A percentile compares a stretch with the other conserved stretches of the same genome.
phyloP scores from a whole-genome alignment of 2,113 vertebrate genomes.

The Sarotherodon lohbergeri region DNA sequence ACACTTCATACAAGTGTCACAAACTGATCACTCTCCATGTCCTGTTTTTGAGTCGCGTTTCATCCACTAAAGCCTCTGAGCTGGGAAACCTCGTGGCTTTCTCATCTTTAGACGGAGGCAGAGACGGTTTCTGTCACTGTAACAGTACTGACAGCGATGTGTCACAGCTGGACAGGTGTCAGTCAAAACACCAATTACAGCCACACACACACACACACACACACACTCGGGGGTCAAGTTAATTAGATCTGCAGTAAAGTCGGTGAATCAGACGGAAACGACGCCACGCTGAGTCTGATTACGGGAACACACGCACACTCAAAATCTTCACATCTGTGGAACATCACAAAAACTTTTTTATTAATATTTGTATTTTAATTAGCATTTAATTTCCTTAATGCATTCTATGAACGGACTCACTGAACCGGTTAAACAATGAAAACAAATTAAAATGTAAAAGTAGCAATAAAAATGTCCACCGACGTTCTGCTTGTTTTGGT shows the following conservation, averaged over 20 bases:
- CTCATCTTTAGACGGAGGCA: neutral
- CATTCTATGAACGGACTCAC: neutral
- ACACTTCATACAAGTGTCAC: neutral
- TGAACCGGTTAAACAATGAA: neutral
- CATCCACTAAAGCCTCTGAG: neutral
- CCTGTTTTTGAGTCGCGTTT: neutral
- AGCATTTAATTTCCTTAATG: neutral
- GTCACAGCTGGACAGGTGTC: neutral
- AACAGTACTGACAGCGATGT: neutral
- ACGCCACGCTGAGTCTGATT: neutral
- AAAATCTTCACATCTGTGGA: neutral
- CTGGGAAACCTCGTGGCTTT: neutral
- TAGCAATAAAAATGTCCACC: neutral
- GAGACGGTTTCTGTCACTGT: neutral
- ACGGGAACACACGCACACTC: neutral
- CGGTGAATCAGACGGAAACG: neutral
- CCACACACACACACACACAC: neutral
- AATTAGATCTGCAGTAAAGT: neutral
- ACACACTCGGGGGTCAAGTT: neutral
- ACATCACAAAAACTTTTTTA: neutral
- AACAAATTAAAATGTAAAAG: neutral
- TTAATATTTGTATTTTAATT: neutral
- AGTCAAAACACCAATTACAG: neutral
- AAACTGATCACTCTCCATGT: accelerated
- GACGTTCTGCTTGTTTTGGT: neutral